phyloP scores from a whole-genome alignment of 1,140 invertebrate species.

The Orussus abietinus region DNA sequence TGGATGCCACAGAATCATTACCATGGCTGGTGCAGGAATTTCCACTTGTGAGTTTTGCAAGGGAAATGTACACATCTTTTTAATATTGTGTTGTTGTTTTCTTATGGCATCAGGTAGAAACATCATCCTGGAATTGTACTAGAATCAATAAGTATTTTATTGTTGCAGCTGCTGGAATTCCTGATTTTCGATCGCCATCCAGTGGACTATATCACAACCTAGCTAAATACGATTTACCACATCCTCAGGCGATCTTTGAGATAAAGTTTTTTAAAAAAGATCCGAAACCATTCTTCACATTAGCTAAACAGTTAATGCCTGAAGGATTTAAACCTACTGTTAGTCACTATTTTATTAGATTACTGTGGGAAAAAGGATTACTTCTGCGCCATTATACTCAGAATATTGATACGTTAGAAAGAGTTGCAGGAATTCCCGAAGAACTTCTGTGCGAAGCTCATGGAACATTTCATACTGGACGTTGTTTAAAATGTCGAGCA shows the following conservation, averaged over 20 bases:
- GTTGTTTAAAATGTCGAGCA: slow-evolving; percentile 75
- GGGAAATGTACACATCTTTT: slow-evolving; percentile 4
- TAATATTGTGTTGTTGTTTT: slow-evolving; percentile 10
- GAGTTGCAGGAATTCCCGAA: slow-evolving; percentile 77
- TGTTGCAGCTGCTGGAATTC: slow-evolving; percentile 83
- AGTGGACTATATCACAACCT: slow-evolving; percentile 91
- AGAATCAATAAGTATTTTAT: slow-evolving; percentile 1
- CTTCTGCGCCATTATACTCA: slow-evolving; percentile 84
- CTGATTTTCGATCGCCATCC: slow-evolving; percentile 87
- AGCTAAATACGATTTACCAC: slow-evolving; percentile 84
- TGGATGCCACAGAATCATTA: slow-evolving; percentile 83
- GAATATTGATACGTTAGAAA: slow-evolving; percentile 92
- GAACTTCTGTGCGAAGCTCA: slow-evolving; percentile 91
- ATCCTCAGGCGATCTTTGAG: slow-evolving; percentile 96
- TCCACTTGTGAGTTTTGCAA: slow-evolving; percentile 76
- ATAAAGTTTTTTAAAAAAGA: slow-evolving; percentile 77
- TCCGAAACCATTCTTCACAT: slow-evolving; percentile 80
- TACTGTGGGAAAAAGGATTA: slow-evolving; percentile 76
- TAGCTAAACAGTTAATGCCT: slow-evolving; percentile 84
- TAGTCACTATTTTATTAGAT: slow-evolving; percentile 79
- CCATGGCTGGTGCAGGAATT: slow-evolving; percentile 91
- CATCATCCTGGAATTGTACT: slow-evolving; percentile 10
- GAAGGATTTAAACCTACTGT: slow-evolving; percentile 77
- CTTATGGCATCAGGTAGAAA: slow-evolving; percentile 6
- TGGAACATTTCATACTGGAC: slow-evolving; percentile 86